Conservation (phyloP, 2,113 vertebrate genomes). For the Eptatretus burgeri region DNA sequence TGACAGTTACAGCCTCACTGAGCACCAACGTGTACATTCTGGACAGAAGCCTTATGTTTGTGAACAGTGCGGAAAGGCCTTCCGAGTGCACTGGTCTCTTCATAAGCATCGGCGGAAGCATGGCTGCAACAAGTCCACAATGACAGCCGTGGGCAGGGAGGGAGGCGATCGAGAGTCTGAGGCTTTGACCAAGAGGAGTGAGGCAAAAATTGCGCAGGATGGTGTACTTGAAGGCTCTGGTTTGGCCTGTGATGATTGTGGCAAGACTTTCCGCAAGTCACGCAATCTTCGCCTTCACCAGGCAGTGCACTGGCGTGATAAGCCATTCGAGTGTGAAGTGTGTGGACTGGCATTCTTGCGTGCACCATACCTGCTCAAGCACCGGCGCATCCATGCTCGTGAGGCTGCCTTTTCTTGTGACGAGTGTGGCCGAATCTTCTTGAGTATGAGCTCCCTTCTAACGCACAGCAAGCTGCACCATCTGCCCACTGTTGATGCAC, state of each 20-base stretch:
- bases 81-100: slow-evolving; percentile 9
- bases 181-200: too few species aligned
- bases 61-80: slow-evolving; percentile 11
- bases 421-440: slow-evolving; percentile 4
- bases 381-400: slow-evolving; percentile 3
- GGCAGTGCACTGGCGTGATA: slow-evolving; percentile 1
- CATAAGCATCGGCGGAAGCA: slow-evolving; percentile 10
- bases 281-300: not conserved
- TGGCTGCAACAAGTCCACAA: slow-evolving; percentile 8
- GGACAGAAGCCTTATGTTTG: slow-evolving; percentile 11
- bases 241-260: not conserved
- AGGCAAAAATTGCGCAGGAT: too few species aligned
- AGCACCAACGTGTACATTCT: slow-evolving; percentile 11
- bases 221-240: too few species aligned
- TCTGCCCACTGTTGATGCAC: too few species aligned
- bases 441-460: not conserved
- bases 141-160: not conserved
- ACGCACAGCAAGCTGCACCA: not conserved
- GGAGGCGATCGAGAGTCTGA: too few species aligned
- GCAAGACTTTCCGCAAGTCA: slow-evolving; percentile 3
- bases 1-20: slow-evolving; percentile 10
- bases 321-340: not conserved
- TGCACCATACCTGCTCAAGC: not conserved
- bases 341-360: slow-evolving; percentile 1
- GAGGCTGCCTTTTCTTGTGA: not conserved